Evolutionary conservation across 2,113 vertebrate species (phyloP), one percentile per base, ranked within the genome.

Genomic region (Phocoena sinus): DNA sequence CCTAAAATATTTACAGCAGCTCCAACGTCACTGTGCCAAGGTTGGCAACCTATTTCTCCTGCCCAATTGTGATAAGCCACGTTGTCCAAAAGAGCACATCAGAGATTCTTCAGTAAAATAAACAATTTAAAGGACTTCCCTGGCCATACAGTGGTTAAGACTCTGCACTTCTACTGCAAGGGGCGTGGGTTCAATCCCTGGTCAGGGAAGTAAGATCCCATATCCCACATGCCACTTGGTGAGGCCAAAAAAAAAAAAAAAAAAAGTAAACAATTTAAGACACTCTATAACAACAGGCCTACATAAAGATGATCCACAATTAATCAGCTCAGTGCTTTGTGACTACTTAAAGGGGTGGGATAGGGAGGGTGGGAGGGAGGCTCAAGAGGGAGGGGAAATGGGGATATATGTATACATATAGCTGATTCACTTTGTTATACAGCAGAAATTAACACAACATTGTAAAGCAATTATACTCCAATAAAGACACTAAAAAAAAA

Each of bases 211-310:
- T 58, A 58, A 58, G 56, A 58, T 58, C 56, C 56, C 56, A 58
- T 5, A 58, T 58, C 18, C 56, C 56, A 21, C 56, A 58, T 53
- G 50, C 15, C 50, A 53, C 50, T 18, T 0, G 6, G 18, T 6
- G 56, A 58, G 56, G 56, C 56, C 56, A 56, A 56, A 56, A 56
- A 56, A 56, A 18, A 56, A 56, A 90, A 95, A 97, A 77, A 20
- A 56, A 90, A 95, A 97, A 77, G 21, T 62, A 77, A 82, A 95
- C 47, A 77, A 77, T 33, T 88, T 87, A 83, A 91, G 68, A 76
- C 11, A 70, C 31, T 94, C 38, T 87, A 12, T 62, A 86, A 73
- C 53, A 86, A 73, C 28, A 80, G 50, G 25, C 4, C 71, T 56
- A 53, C 26, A 71, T 2, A 86, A 38, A 84, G 36, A 95, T 82